These are phyloP conservation scores for Smittia aterrima DNA, from an alignment of 2,888 invertebrate genomes.

Conservation along the genomic window DNA sequence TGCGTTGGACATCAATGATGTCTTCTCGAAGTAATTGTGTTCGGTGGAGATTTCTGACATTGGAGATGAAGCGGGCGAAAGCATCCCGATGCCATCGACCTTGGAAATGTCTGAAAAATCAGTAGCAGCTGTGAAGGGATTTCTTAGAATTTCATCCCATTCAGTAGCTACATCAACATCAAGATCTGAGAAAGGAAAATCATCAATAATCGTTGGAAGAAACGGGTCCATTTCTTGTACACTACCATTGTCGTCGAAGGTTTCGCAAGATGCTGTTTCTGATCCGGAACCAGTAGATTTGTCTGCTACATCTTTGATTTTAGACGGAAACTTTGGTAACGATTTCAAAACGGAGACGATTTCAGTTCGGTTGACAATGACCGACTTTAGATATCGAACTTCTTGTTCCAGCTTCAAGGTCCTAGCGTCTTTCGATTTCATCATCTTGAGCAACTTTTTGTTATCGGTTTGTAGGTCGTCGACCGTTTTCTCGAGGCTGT, in stretches of 20 bases:
- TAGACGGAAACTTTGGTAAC: slow-evolving; percentile 47
- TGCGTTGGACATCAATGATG: slow-evolving; percentile 52
- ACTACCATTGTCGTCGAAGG: slow-evolving; percentile 20
- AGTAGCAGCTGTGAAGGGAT: slow-evolving; percentile 21
- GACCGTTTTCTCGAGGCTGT: slow-evolving; percentile 58
- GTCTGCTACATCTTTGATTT: slow-evolving; percentile 15
- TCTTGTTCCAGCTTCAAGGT: slow-evolving; percentile 57
- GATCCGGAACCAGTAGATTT: slow-evolving; percentile 33
- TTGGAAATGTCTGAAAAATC: slow-evolving; percentile 36
- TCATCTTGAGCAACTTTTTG: slow-evolving; percentile 53
- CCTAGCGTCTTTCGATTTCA: slow-evolving; percentile 55
- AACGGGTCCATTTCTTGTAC: slow-evolving; percentile 42
- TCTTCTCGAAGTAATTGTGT: slow-evolving; percentile 45
- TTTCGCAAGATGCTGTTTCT: slow-evolving; percentile 14
- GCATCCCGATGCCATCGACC: slow-evolving; percentile 4
- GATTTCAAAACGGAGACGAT: slow-evolving; percentile 56
- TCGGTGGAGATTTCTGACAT: slow-evolving; percentile 42
- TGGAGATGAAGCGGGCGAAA: slow-evolving; percentile 43
- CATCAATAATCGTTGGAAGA: slow-evolving; percentile 44
- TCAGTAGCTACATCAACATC: slow-evolving; percentile 42
- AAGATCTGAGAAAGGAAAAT: slow-evolving; percentile 48
- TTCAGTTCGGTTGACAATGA: slow-evolving; percentile 58
- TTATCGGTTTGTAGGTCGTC: slow-evolving; percentile 54
- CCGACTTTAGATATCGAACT: slow-evolving; percentile 57
- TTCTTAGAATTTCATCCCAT: slow-evolving; percentile 35